Conservation (phyloP, 2,888 invertebrate genomes). For the Acanthosoma haemorrhoidale region DNA sequence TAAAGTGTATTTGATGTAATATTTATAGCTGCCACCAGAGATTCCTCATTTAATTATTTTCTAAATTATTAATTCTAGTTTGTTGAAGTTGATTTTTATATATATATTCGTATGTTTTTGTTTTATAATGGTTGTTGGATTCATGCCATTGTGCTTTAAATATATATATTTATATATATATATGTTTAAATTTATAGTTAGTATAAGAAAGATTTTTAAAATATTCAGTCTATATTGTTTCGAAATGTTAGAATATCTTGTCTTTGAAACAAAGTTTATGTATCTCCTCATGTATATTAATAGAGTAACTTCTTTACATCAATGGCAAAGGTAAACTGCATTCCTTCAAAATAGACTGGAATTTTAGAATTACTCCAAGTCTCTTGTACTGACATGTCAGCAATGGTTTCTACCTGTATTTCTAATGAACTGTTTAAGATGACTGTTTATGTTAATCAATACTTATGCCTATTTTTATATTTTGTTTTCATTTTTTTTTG, state of each 20-base stretch:
- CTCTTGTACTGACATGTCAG: neutral
- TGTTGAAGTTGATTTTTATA: conserved; percentile 19
- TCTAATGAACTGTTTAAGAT: neutral
- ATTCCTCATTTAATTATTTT: conserved; percentile 19
- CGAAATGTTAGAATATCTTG: neutral
- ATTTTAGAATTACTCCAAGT: neutral
- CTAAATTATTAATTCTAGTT: conserved; percentile 28
- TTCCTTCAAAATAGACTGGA: neutral
- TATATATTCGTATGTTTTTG: conserved; percentile 19
- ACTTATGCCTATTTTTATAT: neutral
- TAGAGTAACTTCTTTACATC: too few relatives aligned
- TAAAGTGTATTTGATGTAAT: conserved; percentile 27
- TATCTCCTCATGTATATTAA: neutral
- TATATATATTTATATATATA: too few relatives aligned
- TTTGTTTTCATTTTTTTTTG: neutral
- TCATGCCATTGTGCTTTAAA: conserved; percentile 23
- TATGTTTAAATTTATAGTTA: neutral
- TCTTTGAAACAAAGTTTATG: neutral
- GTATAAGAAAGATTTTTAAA: neutral
- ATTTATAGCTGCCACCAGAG: conserved; percentile 27
- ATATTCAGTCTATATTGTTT: neutral
- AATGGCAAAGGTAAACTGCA: too few relatives aligned
- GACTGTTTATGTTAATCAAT: neutral
- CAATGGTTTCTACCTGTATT: neutral
- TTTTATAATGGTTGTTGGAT: conserved; percentile 27